These are phyloP conservation scores for Heliocidaris erythrogramma DNA, from an alignment of 35 echinoderm and acorn worm genomes.

Conservation along the genomic window DNA sequence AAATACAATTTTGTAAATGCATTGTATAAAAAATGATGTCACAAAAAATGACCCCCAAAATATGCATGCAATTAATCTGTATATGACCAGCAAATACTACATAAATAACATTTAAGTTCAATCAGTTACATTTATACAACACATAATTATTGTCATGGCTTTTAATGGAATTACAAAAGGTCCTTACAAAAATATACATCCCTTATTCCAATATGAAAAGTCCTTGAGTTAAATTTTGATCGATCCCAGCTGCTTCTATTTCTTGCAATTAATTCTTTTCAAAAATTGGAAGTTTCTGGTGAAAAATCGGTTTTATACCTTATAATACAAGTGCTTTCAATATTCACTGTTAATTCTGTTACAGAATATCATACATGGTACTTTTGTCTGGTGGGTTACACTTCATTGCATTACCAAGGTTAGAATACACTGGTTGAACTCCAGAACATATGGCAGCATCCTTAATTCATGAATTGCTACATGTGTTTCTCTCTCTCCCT, in stretches of 20 bases:
- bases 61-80: not conserved
- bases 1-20: not conserved
- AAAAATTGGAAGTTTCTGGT: not conserved
- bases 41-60: not conserved
- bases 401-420: not conserved
- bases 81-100: slow-evolving; percentile 44
- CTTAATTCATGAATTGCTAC: not conserved
- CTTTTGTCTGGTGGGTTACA: no score
- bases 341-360: no score
- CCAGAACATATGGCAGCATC: not conserved
- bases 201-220: not conserved
- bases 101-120: slow-evolving; percentile 23
- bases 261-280: not conserved
- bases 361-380: no score
- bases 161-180: not conserved
- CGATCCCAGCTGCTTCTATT: not conserved
- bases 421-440: not conserved
- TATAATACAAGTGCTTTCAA: not conserved
- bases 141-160: not conserved
- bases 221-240: not conserved
- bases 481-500: no score
- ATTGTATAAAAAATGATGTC: slow-evolving; percentile 6
- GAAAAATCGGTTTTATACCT: not conserved
- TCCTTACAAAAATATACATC: not conserved
- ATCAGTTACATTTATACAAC: not conserved